phyloP scores from a whole-genome alignment of 2,797 vertebrate genomes.

The Peromyscus attwateri region DNA sequence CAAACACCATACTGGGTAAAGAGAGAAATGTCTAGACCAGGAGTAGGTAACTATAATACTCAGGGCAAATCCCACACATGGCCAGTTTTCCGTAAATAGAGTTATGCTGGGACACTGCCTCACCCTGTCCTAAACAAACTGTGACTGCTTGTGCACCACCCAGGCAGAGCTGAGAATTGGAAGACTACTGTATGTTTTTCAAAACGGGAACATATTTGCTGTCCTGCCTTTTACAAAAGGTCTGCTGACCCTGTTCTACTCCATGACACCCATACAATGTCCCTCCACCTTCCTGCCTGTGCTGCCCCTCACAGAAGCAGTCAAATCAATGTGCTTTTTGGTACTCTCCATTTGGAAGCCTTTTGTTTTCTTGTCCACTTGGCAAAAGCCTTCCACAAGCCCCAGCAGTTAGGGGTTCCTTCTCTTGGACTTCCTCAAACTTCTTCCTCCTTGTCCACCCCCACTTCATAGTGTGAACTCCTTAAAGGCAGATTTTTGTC shows the following conservation, averaged over 20 bases:
- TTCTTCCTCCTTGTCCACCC: background rate
- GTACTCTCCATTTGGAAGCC: slow-evolving; percentile 9
- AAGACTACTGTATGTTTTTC: background rate
- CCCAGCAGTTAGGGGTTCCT: background rate
- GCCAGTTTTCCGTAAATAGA: slow-evolving; percentile 20
- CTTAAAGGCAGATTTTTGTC: slow-evolving; percentile 65
- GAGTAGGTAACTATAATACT: background rate
- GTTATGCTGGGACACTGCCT: background rate
- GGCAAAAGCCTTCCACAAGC: background rate
- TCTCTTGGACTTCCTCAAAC: slow-evolving; percentile 10
- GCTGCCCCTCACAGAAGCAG: slow-evolving; percentile 5
- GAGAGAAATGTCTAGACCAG: background rate
- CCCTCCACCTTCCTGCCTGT: background rate
- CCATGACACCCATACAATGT: background rate
- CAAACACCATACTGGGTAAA: background rate
- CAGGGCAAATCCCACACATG: background rate
- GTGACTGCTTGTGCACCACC: background rate
- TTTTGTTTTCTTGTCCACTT: background rate
- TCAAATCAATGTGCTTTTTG: background rate
- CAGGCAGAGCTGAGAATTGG: background rate
- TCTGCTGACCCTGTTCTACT: background rate
- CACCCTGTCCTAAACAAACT: background rate
- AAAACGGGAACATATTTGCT: slow-evolving; percentile 1
- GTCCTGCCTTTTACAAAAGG: background rate
- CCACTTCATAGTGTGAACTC: slow-evolving; percentile 19